A percentile compares a stretch with the other conserved stretches of the same genome.
These are phyloP conservation scores for Zaprionus camerounensis DNA, from an alignment of 1,140 invertebrate genomes.

Conservation along the genomic window DNA sequence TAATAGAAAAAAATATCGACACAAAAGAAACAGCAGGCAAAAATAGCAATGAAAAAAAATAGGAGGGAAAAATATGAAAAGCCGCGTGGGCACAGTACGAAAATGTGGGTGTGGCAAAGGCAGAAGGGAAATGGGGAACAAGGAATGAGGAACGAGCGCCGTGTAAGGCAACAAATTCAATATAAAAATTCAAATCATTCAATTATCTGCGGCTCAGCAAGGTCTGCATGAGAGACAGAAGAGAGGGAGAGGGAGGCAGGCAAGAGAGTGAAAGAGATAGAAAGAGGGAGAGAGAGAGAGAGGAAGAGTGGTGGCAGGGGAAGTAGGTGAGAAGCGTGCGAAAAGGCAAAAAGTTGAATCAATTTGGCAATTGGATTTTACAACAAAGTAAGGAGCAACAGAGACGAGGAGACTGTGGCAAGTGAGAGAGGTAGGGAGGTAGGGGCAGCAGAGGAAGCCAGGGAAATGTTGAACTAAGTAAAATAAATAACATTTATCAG, in stretches of 20 bases:
- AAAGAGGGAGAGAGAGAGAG: background rate
- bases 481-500: conserved; percentile 80
- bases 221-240: conserved; percentile 10
- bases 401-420: background rate
- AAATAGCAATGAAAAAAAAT: conserved; percentile 22
- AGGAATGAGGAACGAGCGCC: background rate
- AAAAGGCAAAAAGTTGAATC: conserved; percentile 74
- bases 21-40: conserved; percentile 33
- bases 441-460: too few relatives aligned
- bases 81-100: conserved; percentile 23
- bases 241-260: background rate
- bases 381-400: conserved; percentile 27
- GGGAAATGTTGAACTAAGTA: conserved; percentile 63
- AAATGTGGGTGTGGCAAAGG: conserved; percentile 30
- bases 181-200: conserved; percentile 83
- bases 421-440: background rate
- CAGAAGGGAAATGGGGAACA: background rate
- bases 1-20: conserved; percentile 71
- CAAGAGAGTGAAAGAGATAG: background rate
- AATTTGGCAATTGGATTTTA: conserved; percentile 82
- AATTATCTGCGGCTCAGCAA: conserved; percentile 78
- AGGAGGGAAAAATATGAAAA: conserved; percentile 58
- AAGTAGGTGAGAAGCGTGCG: conserved; percentile 23
- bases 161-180: conserved; percentile 64
- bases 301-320: background rate